These are phyloP conservation scores for Lasius fuliginosus DNA, from an alignment of 2,888 invertebrate genomes.

Conservation along the genomic window DNA sequence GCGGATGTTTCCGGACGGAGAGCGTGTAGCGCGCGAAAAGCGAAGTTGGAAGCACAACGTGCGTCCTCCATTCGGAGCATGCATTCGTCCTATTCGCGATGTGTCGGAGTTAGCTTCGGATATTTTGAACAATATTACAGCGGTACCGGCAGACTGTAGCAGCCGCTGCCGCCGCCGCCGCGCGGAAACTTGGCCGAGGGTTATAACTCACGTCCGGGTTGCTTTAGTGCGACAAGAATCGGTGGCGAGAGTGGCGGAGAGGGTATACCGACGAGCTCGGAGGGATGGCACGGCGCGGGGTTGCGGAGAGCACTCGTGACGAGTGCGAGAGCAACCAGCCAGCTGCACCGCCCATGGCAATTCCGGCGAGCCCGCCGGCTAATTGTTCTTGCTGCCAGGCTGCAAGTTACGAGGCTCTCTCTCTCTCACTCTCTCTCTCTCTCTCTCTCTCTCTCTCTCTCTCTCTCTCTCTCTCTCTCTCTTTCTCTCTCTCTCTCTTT, in stretches of 20 bases:
- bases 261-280: neutral
- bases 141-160: slow-evolving; percentile 42
- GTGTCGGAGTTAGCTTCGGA: slow-evolving; percentile 61
- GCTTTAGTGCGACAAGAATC: slow-evolving; percentile 57
- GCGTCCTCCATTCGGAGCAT: slow-evolving; percentile 28
- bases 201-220: slow-evolving; percentile 59
- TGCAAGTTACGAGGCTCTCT: slow-evolving; percentile 57
- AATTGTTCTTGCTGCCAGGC: slow-evolving; percentile 67
- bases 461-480: neutral
- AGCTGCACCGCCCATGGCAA: slow-evolving; percentile 72
- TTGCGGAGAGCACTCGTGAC: slow-evolving; percentile 46
- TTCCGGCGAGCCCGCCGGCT: slow-evolving; percentile 66
- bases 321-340: slow-evolving; percentile 59
- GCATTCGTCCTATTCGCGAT: slow-evolving; percentile 25
- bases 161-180: slow-evolving; percentile 40
- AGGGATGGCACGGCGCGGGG: slow-evolving; percentile 19
- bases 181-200: slow-evolving; percentile 67
- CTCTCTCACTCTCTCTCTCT: neutral
- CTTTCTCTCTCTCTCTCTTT: neutral
- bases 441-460: neutral
- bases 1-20: slow-evolving; percentile 34
- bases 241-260: slow-evolving; percentile 18
- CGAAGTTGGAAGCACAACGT: neutral
- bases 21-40: neutral
- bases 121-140: slow-evolving; percentile 69